Percentiles rank a stretch among this genome's conserved stretches.
Conservation (phyloP, 2,888 invertebrate genomes). For the Drosophila suboccidentalis region DNA sequence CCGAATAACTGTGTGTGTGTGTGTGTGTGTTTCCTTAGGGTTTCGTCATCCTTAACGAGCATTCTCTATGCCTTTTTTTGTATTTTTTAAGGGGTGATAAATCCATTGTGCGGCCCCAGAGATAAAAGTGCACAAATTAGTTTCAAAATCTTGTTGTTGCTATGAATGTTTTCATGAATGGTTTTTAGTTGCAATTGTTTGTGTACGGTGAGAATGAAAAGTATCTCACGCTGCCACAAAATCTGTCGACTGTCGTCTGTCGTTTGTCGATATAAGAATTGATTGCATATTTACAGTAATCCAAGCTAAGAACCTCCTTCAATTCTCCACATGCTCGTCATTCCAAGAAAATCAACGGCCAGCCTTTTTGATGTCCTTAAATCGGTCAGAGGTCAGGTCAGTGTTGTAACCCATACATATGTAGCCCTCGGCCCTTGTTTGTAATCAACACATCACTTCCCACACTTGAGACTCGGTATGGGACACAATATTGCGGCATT, state of each 20-base stretch:
- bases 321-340: not conserved
- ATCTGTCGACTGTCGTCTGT: slow-evolving; percentile 1
- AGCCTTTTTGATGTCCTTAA: slow-evolving; percentile 52
- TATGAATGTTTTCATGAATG: slow-evolving; percentile 29
- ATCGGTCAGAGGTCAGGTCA: slow-evolving; percentile 33
- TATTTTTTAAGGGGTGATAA: slow-evolving; percentile 52
- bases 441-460: slow-evolving; percentile 79
- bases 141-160: slow-evolving; percentile 26
- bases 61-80: slow-evolving; percentile 14
- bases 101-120: slow-evolving; percentile 44
- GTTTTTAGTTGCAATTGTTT: slow-evolving; percentile 45
- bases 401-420: slow-evolving; percentile 9
- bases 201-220: slow-evolving; percentile 50
- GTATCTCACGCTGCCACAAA: slow-evolving; percentile 52
- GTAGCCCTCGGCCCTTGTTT: slow-evolving; percentile 51
- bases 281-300: slow-evolving; percentile 77
- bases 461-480: slow-evolving; percentile 59
- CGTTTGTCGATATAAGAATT: slow-evolving; percentile 73
- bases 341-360: slow-evolving; percentile 48
- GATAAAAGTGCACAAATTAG: slow-evolving; percentile 48
- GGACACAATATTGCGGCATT: slow-evolving; percentile 51
- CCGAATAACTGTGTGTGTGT: not conserved
- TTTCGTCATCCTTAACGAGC: slow-evolving; percentile 17
- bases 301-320: slow-evolving; percentile 19
- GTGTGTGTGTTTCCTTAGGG: slow-evolving; percentile 9